Base-by-base conservation (phyloP, 2,113 vertebrate species). In the Propithecus coquereli region DNA sequence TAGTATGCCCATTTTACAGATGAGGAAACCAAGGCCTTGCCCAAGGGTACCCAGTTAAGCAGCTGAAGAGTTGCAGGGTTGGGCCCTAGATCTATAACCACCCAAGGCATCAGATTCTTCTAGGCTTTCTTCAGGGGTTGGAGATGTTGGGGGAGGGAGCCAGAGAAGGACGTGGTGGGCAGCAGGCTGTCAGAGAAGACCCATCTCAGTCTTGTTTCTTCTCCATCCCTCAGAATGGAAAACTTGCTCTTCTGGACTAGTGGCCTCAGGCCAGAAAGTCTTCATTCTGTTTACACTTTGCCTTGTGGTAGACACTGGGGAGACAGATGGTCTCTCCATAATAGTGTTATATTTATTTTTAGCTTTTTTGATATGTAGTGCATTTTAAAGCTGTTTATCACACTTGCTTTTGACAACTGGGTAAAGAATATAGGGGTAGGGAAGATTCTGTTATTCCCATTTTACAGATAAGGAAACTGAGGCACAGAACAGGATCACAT, bases 221-320 rank as follows among this genome's bases (percentile, higher is more conserved):
- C 68, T 9, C 34, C 30, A 6, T 4, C 20, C 12, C 23, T 30
- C 5, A 12, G n/a, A 59, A 66, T 27, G 80, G 96, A 96, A 80
- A 90, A 45, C 22, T 59, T 91, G 40, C n/a, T 94, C 81, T 86
- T 90, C 89, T 50, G 79, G 81, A 63, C 65, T 25, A 9, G 30
- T 59, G 86, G 77, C 88, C 37, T 47, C 30, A 68, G 66, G 90
- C 94, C 68, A 93, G 47, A 50, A 76, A 37, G 87, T 32, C 87
- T 74, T 80, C 45, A 47, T 10, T 93, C 89, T 96, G 97, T 93
- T 97, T 96, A 93, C 45, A 68, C 37, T 77, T 43, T 30, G 77
- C 65, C 94, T 76, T 13, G 66, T 59, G 93, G 68, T 54, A 76
- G 93, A 84, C 9, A 7, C 65, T 63, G 52, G 18, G 14, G 82